Conservation (phyloP, 2,797 vertebrate species). For the Macrochelys suwanniensis region DNA sequence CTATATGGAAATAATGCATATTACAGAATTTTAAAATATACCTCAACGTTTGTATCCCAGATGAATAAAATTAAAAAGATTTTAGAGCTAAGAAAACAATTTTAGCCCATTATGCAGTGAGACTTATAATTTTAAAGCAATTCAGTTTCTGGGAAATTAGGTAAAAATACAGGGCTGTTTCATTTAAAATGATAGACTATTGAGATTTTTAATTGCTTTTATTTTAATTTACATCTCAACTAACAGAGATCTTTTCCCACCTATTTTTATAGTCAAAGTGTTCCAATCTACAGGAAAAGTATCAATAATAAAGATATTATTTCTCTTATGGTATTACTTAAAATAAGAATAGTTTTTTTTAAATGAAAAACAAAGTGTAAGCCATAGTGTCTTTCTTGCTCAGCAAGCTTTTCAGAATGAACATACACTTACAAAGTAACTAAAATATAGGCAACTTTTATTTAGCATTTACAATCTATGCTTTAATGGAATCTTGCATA, state of each 20-base stretch:
- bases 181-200: constrained; percentile 8
- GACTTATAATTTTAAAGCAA: constrained; percentile 32
- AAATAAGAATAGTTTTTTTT: constrained; percentile 44
- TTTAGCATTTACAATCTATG: constrained; percentile 63
- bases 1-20: constrained; percentile 23
- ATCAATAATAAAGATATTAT: constrained; percentile 10
- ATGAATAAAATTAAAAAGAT: constrained; percentile 44
- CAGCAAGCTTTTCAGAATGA: constrained; percentile 64
- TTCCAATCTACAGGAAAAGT: constrained; percentile 18
- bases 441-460: constrained; percentile 70
- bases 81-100: constrained; percentile 55
- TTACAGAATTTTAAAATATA: constrained; percentile 38
- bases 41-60: constrained; percentile 1
- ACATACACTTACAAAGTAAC: constrained; percentile 51
- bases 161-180: constrained; percentile 21
- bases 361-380: constrained; percentile 57
- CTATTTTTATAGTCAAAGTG: neutral
- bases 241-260: constrained; percentile 22
- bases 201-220: constrained; percentile 7
- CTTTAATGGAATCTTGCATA: constrained; percentile 70
- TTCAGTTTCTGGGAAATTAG: constrained; percentile 44
- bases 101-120: constrained; percentile 11
- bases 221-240: constrained; percentile 44
- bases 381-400: constrained; percentile 26
- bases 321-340: constrained; percentile 45